Base-by-base conservation (phyloP, 2,113 vertebrate genomes). In the Chlamydotis undulata region DNA sequence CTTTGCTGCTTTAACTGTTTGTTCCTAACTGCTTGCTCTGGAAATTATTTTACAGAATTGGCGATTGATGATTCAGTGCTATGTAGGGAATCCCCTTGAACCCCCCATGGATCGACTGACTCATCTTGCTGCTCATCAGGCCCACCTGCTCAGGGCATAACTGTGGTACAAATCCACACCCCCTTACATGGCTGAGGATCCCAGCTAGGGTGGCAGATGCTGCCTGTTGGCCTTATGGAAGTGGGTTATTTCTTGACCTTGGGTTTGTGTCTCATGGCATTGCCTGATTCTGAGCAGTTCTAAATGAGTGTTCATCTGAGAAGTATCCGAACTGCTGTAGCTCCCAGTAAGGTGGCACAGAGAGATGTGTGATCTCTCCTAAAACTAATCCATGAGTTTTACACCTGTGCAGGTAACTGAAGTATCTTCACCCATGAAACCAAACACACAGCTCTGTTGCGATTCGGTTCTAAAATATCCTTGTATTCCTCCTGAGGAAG, bases 101-200 rank as follows among this genome's bases (percentile, higher is more conserved):
- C 61, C 87, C 90, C 92, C 64, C 53, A 3, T 22, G 31, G 41
- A 47, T 53, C 98, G 97, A 97, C 69, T 98, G 97, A 97, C 69
- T 97, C 97, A 97, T 67, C 81, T 78, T 4, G 0, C 86, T 75
- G 70, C 64, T 93, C 92, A 88, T 86, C 24, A 0, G 4, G 56
- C 67, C 97, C 97, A 98, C 98, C 98, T 98, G 98, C 97, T 93
- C 65, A 50, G 47, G 64, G 49, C 95, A 93, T 89, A 91, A 7
- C 93, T 96, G 85, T 76, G 97, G 94, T 83, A 39, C 15, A 67
- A 77, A 76, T 49, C 81, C 73, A 90, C 94, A 19, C 60, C n/a
- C 6, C 90, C 84, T 67, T 8, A 37, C n/a, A 55, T 68, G 90
- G 75, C 45, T 75, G 78, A 75, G 74, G 68, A 43, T 80, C 74